Evolutionary conservation across 92 coral and sea anemone genomes (phyloP).

Genomic region (Paragorgia papillata): DNA sequence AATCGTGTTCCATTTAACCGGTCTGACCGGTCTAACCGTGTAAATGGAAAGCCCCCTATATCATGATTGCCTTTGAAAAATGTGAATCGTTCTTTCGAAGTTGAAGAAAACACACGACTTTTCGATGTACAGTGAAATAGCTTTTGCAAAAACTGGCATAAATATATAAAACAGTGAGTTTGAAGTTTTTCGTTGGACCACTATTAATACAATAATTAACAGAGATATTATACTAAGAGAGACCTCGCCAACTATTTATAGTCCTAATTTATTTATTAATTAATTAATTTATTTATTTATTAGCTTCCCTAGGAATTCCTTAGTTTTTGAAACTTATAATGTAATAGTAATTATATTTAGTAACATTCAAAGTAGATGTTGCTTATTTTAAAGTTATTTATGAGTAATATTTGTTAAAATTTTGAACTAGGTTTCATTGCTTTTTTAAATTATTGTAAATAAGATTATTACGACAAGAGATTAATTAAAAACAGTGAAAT

Average conservation of each 20-base stretch:
- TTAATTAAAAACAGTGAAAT: conserved; percentile 5
- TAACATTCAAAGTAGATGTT: neutral
- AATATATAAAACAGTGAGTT: too few species aligned
- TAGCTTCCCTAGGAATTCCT: neutral
- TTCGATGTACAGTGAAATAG: too few species aligned
- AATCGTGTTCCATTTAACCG: too few species aligned
- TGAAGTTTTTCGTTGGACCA: too few species aligned
- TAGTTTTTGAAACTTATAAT: conserved; percentile 10
- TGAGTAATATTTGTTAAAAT: conserved; percentile 34
- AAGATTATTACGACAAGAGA: conserved; percentile 32
- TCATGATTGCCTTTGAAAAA: too few species aligned
- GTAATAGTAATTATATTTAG: conserved; percentile 6
- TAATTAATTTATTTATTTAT: conserved; percentile 16
- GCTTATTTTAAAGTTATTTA: conserved; percentile 31
- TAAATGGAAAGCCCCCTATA: too few species aligned
- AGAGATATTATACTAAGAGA: neutral
- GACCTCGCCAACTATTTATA: conserved; percentile 20
- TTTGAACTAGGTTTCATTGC: conserved; percentile 15
- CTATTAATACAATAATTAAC: neutral
- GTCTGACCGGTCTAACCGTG: too few species aligned
- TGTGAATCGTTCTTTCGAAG: too few species aligned
- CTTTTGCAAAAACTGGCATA: neutral
- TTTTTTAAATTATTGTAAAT: conserved; percentile 45
- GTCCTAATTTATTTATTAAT: conserved; percentile 34
- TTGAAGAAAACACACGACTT: too few species aligned